Evolutionary conservation across 2,888 invertebrate genomes (phyloP).

Genomic region (Nysson spinosus): DNA sequence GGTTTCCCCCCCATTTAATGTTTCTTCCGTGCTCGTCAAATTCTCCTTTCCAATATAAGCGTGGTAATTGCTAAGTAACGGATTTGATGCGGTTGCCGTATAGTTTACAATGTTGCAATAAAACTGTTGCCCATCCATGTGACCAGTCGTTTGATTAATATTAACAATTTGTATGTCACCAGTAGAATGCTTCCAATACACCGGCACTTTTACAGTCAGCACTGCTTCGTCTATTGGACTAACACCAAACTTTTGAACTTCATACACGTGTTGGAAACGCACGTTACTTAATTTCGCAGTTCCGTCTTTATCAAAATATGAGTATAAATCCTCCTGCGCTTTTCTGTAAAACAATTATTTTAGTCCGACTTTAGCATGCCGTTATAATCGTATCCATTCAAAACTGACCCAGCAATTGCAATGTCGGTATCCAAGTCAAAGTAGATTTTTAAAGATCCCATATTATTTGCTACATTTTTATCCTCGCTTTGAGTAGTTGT

Average conservation of each 20-base stretch:
- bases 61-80: not conserved
- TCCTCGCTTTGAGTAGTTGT: conserved; percentile 74
- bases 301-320: conserved; percentile 66
- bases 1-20: conserved; percentile 35
- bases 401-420: conserved; percentile 74
- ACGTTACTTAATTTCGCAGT: conserved; percentile 63
- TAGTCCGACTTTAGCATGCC: no score
- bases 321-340: conserved; percentile 72
- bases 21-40: conserved; percentile 15
- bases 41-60: not conserved
- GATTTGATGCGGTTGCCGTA: not conserved
- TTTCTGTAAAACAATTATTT: conserved; percentile 64
- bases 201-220: conserved; percentile 72
- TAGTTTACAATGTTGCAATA: conserved; percentile 33
- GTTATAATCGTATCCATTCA: no score
- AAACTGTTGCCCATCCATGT: conserved; percentile 53
- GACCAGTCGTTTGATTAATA: conserved; percentile 50
- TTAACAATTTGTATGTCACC: conserved; percentile 51
- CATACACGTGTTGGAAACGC: conserved; percentile 69
- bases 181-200: conserved; percentile 34
- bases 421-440: conserved; percentile 73
- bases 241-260: conserved; percentile 72
- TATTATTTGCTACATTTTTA: conserved; percentile 53
- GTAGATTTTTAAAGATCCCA: conserved; percentile 60
- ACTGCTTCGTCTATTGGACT: conserved; percentile 74